Evolutionary conservation across 2,113 vertebrate genomes (phyloP), one percentile per base, ranked within the genome.

Genomic region (Hypocryptadius cinnamomeus): DNA sequence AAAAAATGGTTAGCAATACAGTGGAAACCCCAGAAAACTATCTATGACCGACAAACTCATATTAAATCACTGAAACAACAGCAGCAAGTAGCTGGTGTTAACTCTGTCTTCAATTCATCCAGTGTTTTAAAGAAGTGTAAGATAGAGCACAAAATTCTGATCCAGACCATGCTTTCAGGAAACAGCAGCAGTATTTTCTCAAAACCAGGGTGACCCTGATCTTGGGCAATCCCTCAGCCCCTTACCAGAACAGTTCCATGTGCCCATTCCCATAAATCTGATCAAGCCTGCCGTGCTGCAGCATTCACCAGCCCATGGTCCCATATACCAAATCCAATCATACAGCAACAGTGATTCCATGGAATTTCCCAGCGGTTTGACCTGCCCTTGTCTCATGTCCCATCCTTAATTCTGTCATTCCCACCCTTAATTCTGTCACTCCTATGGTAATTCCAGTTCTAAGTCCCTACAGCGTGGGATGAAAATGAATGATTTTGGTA

Each of bases 261-360:
- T n/a, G 12, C 31, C 27, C 10, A 13, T 23, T 79, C 24, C 59
- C 48, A 30, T 19, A 61, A 87, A 66, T 4, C 40, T 35, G 30
- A 50, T 23, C 72, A 47, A 74, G 24, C n/a, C 65, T 74, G 19
- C 35, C 15, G 13, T 15, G n/a, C 50, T 40, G 35, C 22, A 63
- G 17, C 39, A 8, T 31, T 66, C 42, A 44, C n/a, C 60, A 60
- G 47, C 45, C 31, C 17, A 1, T 30, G 39, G 39, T 51, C 21
- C 60, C 56, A 15, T 3, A 0, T 11, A 54, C 16, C 28, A 63
- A 6, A 12, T 40, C 33, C 50, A 70, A 45, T 40, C 16, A 25
- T 6, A 21, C 1, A 7, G 35, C 40, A 77, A 15, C 0, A 3
- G n/a, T 3, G 2, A 71, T 42, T 89, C 15, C 10, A 10, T n/a